These are phyloP conservation scores for Pecten maximus DNA, from an alignment of 2,888 invertebrate species.

Conservation along the genomic window DNA sequence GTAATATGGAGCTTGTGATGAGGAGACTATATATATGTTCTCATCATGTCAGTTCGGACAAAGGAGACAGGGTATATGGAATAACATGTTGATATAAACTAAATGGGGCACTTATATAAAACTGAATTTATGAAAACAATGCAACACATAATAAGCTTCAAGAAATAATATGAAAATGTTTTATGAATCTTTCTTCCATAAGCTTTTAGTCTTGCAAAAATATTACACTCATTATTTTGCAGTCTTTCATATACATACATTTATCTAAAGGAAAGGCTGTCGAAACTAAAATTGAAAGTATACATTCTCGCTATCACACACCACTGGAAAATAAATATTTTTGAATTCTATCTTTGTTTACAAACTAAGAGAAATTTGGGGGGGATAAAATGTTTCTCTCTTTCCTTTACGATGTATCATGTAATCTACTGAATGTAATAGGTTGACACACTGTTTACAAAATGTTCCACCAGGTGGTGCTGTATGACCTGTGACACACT, in stretches of 20 bases:
- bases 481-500: too few relatives aligned
- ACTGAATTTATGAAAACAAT: neutral
- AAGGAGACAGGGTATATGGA: too few relatives aligned
- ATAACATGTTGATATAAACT: too few relatives aligned
- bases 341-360: neutral
- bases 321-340: constrained; percentile 6
- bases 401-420: neutral
- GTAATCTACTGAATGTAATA: neutral
- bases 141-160: neutral
- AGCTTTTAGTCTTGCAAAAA: neutral
- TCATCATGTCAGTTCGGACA: too few relatives aligned
- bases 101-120: neutral
- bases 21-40: too few relatives aligned
- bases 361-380: neutral
- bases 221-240: neutral
- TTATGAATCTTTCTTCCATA: neutral
- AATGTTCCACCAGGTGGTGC: too few relatives aligned
- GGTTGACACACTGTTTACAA: neutral
- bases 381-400: neutral
- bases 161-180: neutral
- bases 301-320: neutral
- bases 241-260: neutral
- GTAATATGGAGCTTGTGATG: too few relatives aligned
- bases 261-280: neutral
- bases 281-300: neutral